Evolutionary conservation across 2,113 vertebrate species (phyloP).

Genomic region (Pyxicephalus adspersus): DNA sequence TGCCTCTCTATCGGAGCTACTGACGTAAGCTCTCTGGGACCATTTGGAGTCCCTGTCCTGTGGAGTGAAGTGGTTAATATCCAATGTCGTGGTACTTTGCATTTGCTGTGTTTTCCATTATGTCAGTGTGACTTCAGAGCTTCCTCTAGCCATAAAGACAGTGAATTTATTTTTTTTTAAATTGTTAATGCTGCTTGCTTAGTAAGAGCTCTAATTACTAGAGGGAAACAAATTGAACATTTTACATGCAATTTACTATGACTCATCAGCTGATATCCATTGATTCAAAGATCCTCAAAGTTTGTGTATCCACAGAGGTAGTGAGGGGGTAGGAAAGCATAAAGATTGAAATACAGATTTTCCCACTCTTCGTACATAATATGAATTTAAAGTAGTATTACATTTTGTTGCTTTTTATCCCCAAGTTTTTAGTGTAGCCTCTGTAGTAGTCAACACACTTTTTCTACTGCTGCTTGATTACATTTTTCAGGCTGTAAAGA

Average conservation of each 20-base stretch:
- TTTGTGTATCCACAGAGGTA: constrained; percentile 6
- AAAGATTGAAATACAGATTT: background rate
- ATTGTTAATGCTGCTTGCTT: constrained; percentile 26
- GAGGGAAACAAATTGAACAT: constrained; percentile 26
- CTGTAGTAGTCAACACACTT: too few species aligned
- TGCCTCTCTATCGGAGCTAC: background rate
- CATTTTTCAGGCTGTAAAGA: too few species aligned
- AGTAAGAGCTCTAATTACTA: constrained; percentile 42
- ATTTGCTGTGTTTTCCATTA: constrained; percentile 35
- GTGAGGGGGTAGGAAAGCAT: background rate
- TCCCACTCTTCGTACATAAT: too few species aligned
- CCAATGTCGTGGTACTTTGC: background rate
- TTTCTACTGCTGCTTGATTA: too few species aligned
- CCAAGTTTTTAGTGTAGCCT: too few species aligned
- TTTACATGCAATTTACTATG: constrained; percentile 28
- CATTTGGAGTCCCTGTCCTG: background rate
- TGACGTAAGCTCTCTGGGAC: background rate
- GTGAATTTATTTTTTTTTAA: background rate
- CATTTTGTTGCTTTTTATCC: too few species aligned
- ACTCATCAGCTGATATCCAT: constrained; percentile 17
- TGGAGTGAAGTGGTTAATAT: constrained; percentile 30
- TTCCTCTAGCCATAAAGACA: constrained; percentile 3
- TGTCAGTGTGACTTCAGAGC: constrained; percentile 23
- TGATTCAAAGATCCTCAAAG: constrained; percentile 6
- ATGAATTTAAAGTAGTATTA: too few species aligned